Conservation (phyloP, 2,113 vertebrate genomes). For the Heloderma charlesbogerti region DNA sequence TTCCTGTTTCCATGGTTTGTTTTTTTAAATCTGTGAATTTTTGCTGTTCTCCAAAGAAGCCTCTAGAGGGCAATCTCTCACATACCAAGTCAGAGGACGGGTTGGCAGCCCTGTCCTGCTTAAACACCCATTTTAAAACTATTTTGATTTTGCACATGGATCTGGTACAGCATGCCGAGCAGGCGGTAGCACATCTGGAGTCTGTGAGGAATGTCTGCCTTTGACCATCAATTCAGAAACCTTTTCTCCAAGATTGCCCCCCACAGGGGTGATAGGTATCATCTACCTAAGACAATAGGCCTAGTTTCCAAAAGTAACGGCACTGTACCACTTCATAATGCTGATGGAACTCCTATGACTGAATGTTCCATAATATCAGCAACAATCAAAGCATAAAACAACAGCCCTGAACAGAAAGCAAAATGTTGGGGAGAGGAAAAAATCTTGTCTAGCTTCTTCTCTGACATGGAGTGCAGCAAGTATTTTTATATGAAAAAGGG, state of each 20-base stretch:
- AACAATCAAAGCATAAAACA: background rate
- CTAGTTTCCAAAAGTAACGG: background rate
- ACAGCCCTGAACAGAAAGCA: background rate
- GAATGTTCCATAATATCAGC: background rate
- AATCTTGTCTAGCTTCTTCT: background rate
- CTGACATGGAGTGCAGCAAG: background rate
- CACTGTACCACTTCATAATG: background rate
- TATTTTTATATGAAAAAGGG: background rate
- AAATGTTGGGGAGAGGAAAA: background rate
- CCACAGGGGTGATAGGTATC: background rate
- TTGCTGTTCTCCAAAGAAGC: background rate
- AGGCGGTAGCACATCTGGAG: background rate
- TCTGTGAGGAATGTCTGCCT: background rate
- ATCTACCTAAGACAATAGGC: background rate
- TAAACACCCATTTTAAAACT: slow-evolving; percentile 5
- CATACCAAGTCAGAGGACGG: background rate
- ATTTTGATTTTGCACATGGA: background rate
- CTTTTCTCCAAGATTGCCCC: background rate
- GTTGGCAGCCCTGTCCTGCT: slow-evolving; percentile 13
- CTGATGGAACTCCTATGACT: background rate
- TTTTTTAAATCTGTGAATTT: background rate
- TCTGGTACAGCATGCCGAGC: background rate
- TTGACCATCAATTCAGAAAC: background rate
- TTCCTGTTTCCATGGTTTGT: background rate
- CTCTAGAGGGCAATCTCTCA: slow-evolving; percentile 24